These are phyloP conservation scores for Takifugu ocellatus DNA, from an alignment of 2,797 vertebrate species.

Conservation along the genomic window DNA sequence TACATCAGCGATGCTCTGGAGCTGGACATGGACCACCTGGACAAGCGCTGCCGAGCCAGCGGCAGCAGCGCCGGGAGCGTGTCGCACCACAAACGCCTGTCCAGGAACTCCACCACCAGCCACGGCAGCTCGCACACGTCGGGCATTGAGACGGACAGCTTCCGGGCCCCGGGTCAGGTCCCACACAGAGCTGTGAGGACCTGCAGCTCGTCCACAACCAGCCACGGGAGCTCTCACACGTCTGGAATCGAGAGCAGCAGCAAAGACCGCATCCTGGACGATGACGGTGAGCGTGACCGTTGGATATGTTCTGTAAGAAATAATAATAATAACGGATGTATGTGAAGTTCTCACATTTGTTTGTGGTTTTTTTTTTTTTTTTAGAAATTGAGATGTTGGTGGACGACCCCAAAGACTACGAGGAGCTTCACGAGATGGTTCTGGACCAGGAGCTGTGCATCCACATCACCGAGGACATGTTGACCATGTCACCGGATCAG, in stretches of 20 bases:
- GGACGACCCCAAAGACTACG: constrained; percentile 95
- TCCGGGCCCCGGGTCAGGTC: constrained; percentile 71
- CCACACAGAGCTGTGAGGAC: constrained; percentile 84
- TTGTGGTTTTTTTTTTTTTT: constrained; percentile 2
- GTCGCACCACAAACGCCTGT: constrained; percentile 85
- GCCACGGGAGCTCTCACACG: constrained; percentile 95
- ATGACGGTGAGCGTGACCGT: constrained; percentile 77
- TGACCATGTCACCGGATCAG: constrained; percentile 82
- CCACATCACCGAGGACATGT: constrained; percentile 98
- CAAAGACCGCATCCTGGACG: constrained; percentile 91
- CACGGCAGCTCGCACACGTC: constrained; percentile 97
- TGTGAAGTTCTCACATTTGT: too few relatives aligned
- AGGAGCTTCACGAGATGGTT: constrained; percentile 85
- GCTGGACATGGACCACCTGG: constrained; percentile 93
- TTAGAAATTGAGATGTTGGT: constrained; percentile 98
- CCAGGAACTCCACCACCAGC: constrained; percentile 88
- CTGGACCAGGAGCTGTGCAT: constrained; percentile 94
- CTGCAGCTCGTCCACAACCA: constrained; percentile 92
- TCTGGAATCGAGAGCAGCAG: constrained; percentile 93
- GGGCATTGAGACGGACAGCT: constrained; percentile 89
- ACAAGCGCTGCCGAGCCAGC: constrained; percentile 91
- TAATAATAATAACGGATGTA: too few relatives aligned
- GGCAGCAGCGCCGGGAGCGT: constrained; percentile 90
- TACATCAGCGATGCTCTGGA: constrained; percentile 98
- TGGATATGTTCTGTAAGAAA: too few relatives aligned